Evolutionary conservation across 2,797 vertebrate species (phyloP).

Genomic region (Bryconaethiops microstoma): DNA sequence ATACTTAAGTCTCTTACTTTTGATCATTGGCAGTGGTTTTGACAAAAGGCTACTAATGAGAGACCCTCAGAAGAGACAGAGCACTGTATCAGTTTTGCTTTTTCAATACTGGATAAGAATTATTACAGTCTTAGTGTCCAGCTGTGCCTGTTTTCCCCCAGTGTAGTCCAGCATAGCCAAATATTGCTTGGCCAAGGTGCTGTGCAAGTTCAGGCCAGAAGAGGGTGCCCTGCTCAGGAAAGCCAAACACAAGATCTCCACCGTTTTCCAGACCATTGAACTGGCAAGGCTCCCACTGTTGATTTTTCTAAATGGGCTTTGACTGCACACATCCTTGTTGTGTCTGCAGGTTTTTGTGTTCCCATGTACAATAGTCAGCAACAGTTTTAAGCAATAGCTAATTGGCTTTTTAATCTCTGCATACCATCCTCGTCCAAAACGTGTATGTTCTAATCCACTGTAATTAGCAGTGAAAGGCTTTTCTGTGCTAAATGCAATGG

Average conservation of each 20-base stretch:
- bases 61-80: too few relatives aligned
- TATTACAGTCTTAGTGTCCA: neutral
- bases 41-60: too few relatives aligned
- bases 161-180: neutral
- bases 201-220: constrained; percentile 9
- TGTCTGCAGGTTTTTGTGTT: constrained; percentile 56
- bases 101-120: neutral
- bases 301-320: constrained; percentile 48
- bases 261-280: constrained; percentile 33
- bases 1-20: too few relatives aligned
- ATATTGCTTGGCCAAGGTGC: neutral
- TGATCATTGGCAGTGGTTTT: too few relatives aligned
- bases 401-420: constrained; percentile 75
- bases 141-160: neutral
- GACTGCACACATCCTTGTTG: constrained; percentile 53
- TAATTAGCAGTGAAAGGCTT: constrained; percentile 70
- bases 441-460: constrained; percentile 70
- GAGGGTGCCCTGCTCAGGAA: constrained; percentile 1
- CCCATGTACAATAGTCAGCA: constrained; percentile 64
- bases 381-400: constrained; percentile 72
- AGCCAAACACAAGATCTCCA: neutral
- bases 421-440: constrained; percentile 69
- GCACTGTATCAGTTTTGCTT: too few relatives aligned
- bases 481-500: constrained; percentile 51
- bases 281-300: constrained; percentile 23